These are phyloP conservation scores for Cryptocheilus praepositus DNA, from an alignment of 2,888 invertebrate species.

Conservation along the genomic window DNA sequence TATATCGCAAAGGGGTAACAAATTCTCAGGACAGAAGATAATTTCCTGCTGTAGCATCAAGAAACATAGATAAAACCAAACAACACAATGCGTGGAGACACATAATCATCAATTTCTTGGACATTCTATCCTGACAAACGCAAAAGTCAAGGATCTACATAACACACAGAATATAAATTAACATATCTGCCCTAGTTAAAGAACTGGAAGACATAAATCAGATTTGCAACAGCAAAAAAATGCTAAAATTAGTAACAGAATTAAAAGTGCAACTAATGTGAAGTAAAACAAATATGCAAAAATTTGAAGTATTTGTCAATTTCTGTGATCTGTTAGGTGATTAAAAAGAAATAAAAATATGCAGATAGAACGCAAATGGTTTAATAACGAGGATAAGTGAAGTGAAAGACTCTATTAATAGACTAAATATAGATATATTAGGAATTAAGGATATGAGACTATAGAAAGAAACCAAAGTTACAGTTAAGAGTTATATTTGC, in stretches of 20 bases:
- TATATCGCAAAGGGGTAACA: too few species aligned
- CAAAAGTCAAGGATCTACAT: too few species aligned
- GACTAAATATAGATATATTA: conserved; percentile 39
- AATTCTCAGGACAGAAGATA: too few species aligned
- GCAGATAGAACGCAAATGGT: conserved; percentile 45
- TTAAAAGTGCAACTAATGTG: conserved; percentile 13
- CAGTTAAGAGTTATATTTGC: conserved; percentile 39
- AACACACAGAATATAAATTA: too few species aligned
- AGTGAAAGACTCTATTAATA: conserved; percentile 35
- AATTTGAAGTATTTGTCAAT: conserved; percentile 8
- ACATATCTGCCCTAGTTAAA: neutral
- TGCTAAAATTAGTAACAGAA: conserved; percentile 26
- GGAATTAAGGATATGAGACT: conserved; percentile 39
- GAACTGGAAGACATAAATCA: conserved; percentile 19
- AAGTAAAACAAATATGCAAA: conserved; percentile 26
- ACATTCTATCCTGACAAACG: too few species aligned
- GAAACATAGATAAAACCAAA: too few species aligned
- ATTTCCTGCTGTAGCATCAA: too few species aligned
- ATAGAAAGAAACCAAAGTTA: conserved; percentile 29
- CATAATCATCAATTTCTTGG: too few species aligned
- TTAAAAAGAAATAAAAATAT: conserved; percentile 29
- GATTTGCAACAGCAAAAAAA: conserved; percentile 32
- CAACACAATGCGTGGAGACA: too few species aligned
- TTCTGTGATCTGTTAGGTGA: conserved; percentile 24
- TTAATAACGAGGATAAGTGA: conserved; percentile 33